Conservation (phyloP, 2,888 invertebrate genomes). For the Temnothorax ravouxi region DNA sequence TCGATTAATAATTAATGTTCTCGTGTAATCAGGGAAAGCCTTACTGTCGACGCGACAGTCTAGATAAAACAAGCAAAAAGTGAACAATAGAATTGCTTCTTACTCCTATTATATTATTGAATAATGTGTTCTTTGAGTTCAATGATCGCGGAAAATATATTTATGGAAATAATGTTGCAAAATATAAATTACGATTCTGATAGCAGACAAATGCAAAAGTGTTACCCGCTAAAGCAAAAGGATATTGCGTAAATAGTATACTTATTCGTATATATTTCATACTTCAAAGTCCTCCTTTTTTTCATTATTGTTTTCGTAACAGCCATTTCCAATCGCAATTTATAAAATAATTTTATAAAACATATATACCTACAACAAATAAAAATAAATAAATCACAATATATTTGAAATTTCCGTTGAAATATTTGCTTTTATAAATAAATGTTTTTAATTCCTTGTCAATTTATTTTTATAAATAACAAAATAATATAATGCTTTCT, state of each 20-base stretch:
- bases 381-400: not conserved
- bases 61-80: constrained; percentile 4
- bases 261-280: not conserved
- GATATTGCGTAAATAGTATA: not conserved
- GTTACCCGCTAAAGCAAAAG: not conserved
- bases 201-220: not conserved
- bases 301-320: not conserved
- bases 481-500: not conserved
- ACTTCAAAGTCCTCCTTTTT: not conserved
- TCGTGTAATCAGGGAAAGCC: not conserved
- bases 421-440: constrained; percentile 4
- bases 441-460: not conserved
- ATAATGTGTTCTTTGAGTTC: constrained; percentile 8
- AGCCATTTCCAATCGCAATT: not conserved
- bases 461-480: not conserved
- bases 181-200: not conserved
- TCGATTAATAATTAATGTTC: constrained; percentile 32
- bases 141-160: constrained; percentile 5
- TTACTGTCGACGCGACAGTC: not conserved
- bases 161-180: not conserved
- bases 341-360: not conserved
- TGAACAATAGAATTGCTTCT: not conserved
- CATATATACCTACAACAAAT: not conserved
- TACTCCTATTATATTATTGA: not conserved
- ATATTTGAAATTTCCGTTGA: not conserved